Conservation (phyloP, 2,113 vertebrate species). For the Carollia perspicillata region DNA sequence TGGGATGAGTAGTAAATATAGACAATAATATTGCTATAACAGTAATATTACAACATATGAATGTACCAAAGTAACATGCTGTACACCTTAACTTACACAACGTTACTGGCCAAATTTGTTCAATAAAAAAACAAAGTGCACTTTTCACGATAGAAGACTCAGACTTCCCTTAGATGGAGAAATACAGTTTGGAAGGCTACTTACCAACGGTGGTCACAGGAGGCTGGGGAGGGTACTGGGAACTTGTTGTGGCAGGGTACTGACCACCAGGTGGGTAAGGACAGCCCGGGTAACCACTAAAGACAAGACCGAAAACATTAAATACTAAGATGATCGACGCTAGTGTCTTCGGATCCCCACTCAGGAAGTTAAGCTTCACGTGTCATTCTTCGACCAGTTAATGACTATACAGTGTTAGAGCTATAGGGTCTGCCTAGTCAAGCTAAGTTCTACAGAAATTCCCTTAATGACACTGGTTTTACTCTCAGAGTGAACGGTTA, state of each 20-base stretch:
- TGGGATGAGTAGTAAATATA: background rate
- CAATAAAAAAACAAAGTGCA: background rate
- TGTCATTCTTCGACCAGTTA: background rate
- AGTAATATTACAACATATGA: background rate
- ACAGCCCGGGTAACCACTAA: slow-evolving; percentile 91
- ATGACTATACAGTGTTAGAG: slow-evolving; percentile 2
- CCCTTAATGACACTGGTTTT: background rate
- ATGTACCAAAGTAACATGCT: background rate
- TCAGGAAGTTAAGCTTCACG: background rate
- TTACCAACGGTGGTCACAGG: slow-evolving; percentile 93
- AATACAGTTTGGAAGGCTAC: slow-evolving; percentile 74
- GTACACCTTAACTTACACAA: background rate
- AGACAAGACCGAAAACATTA: slow-evolving; percentile 47
- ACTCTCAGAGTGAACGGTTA: slow-evolving; percentile 2
- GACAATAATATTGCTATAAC: background rate
- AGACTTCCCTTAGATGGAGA: background rate
- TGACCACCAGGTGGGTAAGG: slow-evolving; percentile 89
- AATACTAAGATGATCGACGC: background rate
- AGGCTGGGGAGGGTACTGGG: slow-evolving; percentile 89
- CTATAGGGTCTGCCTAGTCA: background rate
- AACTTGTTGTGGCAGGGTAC: slow-evolving; percentile 90
- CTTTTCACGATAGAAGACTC: background rate
- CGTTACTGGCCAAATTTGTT: background rate
- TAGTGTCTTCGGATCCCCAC: background rate
- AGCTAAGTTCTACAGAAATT: background rate